Conservation (phyloP, 2,888 invertebrate species). For the Zelleria hepariella region DNA sequence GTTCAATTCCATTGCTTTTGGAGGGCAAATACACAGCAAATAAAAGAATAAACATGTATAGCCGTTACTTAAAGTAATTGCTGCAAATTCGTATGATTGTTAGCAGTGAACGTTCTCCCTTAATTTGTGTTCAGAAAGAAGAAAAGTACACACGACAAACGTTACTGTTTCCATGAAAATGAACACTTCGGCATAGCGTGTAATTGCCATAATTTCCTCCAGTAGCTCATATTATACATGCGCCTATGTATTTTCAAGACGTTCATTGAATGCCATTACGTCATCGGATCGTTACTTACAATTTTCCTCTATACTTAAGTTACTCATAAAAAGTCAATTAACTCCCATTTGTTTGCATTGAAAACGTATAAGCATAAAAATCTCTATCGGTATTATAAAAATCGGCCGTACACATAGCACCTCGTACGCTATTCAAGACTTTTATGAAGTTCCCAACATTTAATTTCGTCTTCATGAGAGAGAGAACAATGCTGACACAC, state of each 20-base stretch:
- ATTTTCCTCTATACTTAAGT: background rate
- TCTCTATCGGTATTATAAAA: background rate
- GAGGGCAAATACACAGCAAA: no score
- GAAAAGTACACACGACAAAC: background rate
- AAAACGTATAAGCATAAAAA: background rate
- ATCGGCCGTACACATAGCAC: background rate
- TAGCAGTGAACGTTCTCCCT: background rate
- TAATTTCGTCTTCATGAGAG: no score
- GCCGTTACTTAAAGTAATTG: no score
- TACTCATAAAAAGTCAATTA: background rate
- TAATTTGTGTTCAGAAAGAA: background rate
- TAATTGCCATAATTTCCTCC: background rate
- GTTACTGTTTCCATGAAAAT: background rate
- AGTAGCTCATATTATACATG: background rate
- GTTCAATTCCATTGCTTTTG: no score
- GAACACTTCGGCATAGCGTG: background rate
- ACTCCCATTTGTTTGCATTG: background rate
- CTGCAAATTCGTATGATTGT: background rate
- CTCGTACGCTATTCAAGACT: no score
- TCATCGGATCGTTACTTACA: slow-evolving; percentile 7
- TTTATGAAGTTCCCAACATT: no score
- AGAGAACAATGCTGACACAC: no score
- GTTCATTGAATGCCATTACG: slow-evolving; percentile 2
- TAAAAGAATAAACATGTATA: no score
- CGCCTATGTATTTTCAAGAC: background rate